Base-by-base conservation (phyloP, 1,140 invertebrate species). In the Cylas formicarius region DNA sequence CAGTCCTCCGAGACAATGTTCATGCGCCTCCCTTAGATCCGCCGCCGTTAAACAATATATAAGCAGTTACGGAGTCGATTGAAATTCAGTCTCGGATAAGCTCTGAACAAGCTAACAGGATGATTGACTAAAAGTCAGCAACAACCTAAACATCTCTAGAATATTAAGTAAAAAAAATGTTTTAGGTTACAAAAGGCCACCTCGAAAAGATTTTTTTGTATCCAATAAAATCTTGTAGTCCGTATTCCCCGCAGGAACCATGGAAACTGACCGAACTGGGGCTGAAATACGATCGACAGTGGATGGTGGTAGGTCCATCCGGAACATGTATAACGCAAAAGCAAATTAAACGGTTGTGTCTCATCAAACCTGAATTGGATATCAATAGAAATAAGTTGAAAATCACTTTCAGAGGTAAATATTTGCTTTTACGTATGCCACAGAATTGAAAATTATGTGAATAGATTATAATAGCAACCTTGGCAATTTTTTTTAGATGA, bases 141-240 rank as follows among this genome's bases (percentile, higher is more conserved):
- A n/a, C n/a, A n/a, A n/a, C n/a, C n/a, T n/a, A n/a, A n/a, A n/a
- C n/a, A n/a, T n/a, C n/a, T n/a, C n/a, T n/a, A n/a, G 3, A 4
- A 4, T 29, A 29, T 29, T 20, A 11, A 35, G n/a, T 17, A 35
- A 20, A 35, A 10, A 2, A 36, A 23, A 35, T 13, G 18, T 44
- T 48, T 4, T 22, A 48, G 45, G 20, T 29, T 11, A 31, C 41
- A 16, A 32, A 6, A 11, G 53, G 48, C 23, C 38, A 36, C 43
- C 61, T 79, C 28, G 62, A 72, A 13, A 70, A 81, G 59, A 80
- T 97, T 36, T 85, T 80, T 60, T 70, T 97, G 32, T 98, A 90
- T 71, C 94, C 94, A 2, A 76, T 97, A 2, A 98, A 98, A 71
- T 97, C 93, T 0, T 96, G 92, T 70, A 86, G 75, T 2, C 77